Evolutionary conservation across 2,797 vertebrate genomes (phyloP), one percentile per base, ranked within the genome.

Genomic region (Gouania willdenowi): DNA sequence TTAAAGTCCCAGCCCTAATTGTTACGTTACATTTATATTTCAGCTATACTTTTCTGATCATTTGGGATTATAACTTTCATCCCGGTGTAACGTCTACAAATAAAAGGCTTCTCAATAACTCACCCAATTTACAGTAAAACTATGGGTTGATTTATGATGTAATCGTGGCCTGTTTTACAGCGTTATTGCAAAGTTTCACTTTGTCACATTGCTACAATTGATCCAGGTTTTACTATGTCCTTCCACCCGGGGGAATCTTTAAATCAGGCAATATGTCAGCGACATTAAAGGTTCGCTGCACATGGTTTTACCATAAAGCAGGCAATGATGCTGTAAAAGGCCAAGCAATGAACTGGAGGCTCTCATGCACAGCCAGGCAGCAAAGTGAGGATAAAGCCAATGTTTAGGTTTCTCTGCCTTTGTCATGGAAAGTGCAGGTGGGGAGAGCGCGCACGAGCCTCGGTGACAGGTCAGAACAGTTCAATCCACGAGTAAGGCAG

Each of bases 211-310:
- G 59, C 68, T 48, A 48, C 26, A 18, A 36, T 65, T 82, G 73
- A 85, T 86, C 77, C 53, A 5, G 44, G 72, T 76, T 78, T 81
- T 73, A 81, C 63, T 54, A 54, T 59, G 60, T 54, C 47, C 71
- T 49, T 62, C 61, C 68, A 67, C 66, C 65, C 46, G 41, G 57
- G n/a, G 80, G 65, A 84, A 75, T 69, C 62, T 75, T 81, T 81
- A 83, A 82, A 85, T 79, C 83, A 75, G 60, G 50, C 69, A 72
- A 83, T 85, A 78, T 79, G 67, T 82, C 81, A 81, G 66, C 24
- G 38, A 35, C 34, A 30, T 49, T 55, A 71, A 82, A 67, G 73
- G 68, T 74, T 71, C 40, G 51, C 76, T 62, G 52, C 77, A 64
- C 75, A 56, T 52, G 64, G 75, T 75, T 79, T 79, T 79, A 71